Evolutionary conservation across 2,113 vertebrate genomes (phyloP), one percentile per base, ranked within the genome.

Genomic region (Euleptes europaea): DNA sequence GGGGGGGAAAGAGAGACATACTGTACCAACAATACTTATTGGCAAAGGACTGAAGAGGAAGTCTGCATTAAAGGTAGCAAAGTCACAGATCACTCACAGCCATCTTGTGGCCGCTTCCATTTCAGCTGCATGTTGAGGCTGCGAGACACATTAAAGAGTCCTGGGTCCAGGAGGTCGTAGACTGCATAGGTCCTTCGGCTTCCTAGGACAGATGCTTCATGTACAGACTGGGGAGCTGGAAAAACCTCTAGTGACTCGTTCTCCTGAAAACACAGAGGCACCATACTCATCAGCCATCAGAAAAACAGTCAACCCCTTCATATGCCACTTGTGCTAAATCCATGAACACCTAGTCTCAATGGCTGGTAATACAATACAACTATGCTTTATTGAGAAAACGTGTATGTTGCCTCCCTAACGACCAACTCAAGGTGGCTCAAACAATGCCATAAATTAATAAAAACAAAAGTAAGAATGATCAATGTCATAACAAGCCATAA

Each of bases 111-210:
- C 14, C 86, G 92, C 92, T 96, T 98, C 98, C 98, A 99, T 88
- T 97, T 98, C 81, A 99, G 96, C 81, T 98, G 96, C 83, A 98
- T 91, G 11, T 99, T 99, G 79, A 99, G 97, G 87, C 97, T 98
- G 78, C 96, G 97, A 49, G 96, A 96, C 0, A 92, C 91, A 83
- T 97, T 98, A 91, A 99, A 97, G 57, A 97, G 94, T 0, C 88
- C 91, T 8, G 95, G 93, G 85, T 97, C 96, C 80, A 97, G 95
- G 88, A 99, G 95, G 92, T 99, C 97, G 15, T 99, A 99, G 70
- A 99, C 95, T 0, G 97, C 97, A 5, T 97, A 99, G 73, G 97
- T 98, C 88, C 96, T 97, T 88, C 86, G 96, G 49, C 98, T 96
- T 38, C 98, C 98, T 28, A 98, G 95, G 80, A 99, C 97, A 84